A percentile compares a stretch with the other conserved stretches of the same genome.
Evolutionary conservation across 2,888 invertebrate species (phyloP).

Genomic region (Glyphotaelius pellucidus): DNA sequence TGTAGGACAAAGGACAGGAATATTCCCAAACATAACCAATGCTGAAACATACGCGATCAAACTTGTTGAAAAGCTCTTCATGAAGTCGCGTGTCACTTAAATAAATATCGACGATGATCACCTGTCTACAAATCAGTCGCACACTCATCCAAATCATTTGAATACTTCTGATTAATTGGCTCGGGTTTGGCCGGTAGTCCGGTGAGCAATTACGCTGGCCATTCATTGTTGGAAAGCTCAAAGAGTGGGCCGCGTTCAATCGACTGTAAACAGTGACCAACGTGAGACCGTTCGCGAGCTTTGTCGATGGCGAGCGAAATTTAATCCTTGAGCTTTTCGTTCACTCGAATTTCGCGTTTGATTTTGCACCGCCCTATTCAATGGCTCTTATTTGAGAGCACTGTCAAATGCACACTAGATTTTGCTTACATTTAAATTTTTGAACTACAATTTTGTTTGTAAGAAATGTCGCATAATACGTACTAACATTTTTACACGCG

Average conservation of each 20-base stretch:
- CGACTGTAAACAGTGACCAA: background rate
- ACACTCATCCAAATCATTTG: background rate
- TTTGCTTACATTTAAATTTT: background rate
- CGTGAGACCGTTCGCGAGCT: background rate
- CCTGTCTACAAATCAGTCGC: background rate
- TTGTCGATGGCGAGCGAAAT: background rate
- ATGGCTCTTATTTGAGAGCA: background rate
- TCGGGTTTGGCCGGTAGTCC: background rate
- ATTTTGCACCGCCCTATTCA: background rate
- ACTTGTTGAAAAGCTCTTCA: background rate
- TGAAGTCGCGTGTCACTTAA: background rate
- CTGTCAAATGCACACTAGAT: background rate
- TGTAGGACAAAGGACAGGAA: no score
- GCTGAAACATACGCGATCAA: background rate
- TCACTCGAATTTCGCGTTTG: background rate
- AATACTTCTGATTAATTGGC: background rate
- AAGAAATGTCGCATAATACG: background rate
- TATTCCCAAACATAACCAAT: no score
- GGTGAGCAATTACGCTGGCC: background rate
- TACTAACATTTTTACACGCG: background rate
- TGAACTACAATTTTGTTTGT: background rate
- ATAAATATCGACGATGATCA: background rate
- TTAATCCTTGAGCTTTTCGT: background rate
- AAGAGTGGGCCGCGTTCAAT: background rate
- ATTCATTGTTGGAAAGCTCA: constrained; percentile 2